Evolutionary conservation across 2,113 vertebrate species (phyloP).

Genomic region (Herpetotheres cachinnans): DNA sequence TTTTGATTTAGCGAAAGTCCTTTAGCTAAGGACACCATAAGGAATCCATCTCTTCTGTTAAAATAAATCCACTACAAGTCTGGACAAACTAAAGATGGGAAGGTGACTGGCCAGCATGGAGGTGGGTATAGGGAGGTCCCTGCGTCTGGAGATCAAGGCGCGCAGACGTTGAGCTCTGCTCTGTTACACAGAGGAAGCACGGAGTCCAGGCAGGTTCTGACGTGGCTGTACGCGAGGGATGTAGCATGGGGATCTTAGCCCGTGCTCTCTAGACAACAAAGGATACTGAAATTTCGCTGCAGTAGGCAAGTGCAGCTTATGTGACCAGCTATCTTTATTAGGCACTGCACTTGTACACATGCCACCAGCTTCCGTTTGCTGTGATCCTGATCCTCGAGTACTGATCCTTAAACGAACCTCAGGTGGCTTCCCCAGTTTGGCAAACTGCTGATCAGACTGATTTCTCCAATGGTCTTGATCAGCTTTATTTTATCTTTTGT

Average conservation of each 20-base stretch:
- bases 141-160: neutral
- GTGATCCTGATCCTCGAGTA: neutral
- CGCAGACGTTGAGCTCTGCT: neutral
- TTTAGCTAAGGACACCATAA: too few relatives aligned
- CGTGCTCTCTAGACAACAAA: neutral
- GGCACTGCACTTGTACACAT: accelerated
- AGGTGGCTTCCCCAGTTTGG: neutral
- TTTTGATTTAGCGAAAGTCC: neutral
- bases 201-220: neutral
- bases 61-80: neutral
- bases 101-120: neutral
- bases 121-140: neutral
- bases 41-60: neutral
- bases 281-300: neutral
- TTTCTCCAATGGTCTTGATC: neutral
- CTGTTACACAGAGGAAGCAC: neutral
- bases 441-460: neutral
- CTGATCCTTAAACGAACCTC: neutral
- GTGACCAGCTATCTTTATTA: neutral
- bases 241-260: neutral
- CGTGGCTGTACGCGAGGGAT: neutral
- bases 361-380: neutral
- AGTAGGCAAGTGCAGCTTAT: neutral
- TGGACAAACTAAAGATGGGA: neutral
- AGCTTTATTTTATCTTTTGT: neutral